Conservation (phyloP, 2,888 invertebrate genomes). For the Scaptomyza polygonia region DNA sequence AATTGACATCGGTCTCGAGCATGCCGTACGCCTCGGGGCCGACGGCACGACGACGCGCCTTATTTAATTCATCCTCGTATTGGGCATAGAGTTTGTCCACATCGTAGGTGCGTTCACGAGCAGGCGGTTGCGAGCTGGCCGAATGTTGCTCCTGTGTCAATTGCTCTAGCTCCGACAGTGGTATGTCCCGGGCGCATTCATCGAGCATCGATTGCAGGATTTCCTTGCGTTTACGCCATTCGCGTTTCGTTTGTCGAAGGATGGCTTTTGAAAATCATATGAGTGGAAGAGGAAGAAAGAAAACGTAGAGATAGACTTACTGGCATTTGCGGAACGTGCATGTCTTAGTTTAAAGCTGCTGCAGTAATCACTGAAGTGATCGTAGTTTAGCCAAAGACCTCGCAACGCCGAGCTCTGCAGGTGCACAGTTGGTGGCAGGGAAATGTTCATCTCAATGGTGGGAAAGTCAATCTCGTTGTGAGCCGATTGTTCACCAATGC, state of each 20-base stretch:
- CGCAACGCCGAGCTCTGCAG: slow-evolving; percentile 84
- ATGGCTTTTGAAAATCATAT: slow-evolving; percentile 72
- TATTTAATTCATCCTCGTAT: slow-evolving; percentile 83
- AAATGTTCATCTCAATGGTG: slow-evolving; percentile 83
- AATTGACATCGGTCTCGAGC: slow-evolving; percentile 88
- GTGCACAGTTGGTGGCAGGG: slow-evolving; percentile 84
- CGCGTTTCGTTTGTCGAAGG: slow-evolving; percentile 82
- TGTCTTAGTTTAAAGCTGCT: slow-evolving; percentile 77
- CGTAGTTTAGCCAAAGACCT: slow-evolving; percentile 85
- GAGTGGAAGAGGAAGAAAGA: background rate
- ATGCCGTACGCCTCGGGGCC: slow-evolving; percentile 83
- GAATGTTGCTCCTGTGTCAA: slow-evolving; percentile 73
- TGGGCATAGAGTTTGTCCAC: slow-evolving; percentile 84
- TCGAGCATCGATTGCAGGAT: slow-evolving; percentile 83
- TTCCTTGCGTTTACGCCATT: slow-evolving; percentile 84
- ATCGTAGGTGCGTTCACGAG: slow-evolving; percentile 76
- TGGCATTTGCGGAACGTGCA: slow-evolving; percentile 68
- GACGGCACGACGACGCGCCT: slow-evolving; percentile 77
- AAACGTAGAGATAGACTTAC: slow-evolving; percentile 46
- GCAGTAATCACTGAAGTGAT: slow-evolving; percentile 86
- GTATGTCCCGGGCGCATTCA: slow-evolving; percentile 79
- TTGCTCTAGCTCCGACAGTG: slow-evolving; percentile 69
- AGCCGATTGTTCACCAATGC: slow-evolving; percentile 79
- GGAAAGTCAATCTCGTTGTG: slow-evolving; percentile 85
- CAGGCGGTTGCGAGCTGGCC: slow-evolving; percentile 65